Evolutionary conservation across 2,888 invertebrate genomes (phyloP), one percentile per base, ranked within the genome.

Genomic region (Syritta pipiens): DNA sequence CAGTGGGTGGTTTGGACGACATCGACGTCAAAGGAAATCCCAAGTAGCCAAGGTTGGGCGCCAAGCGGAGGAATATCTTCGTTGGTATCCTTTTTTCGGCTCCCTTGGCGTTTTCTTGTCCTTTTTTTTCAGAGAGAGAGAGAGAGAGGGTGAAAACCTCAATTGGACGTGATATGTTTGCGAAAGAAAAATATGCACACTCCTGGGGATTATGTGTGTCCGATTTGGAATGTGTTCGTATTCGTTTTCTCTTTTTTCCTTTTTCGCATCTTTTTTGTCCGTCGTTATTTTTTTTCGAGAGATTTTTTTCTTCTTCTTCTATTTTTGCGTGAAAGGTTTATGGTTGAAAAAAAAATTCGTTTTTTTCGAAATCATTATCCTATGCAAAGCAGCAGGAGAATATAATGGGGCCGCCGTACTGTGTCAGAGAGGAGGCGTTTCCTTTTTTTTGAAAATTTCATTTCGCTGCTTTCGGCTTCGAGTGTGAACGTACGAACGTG

Each of bases 121-220:
- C n/a, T 9, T 7, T n/a, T 5, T 12, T 10, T n/a, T 46, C 14
- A 46, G 48, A 22, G 40, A 24, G 20, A n/a, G 30, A 19, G 24
- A 51, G 1, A 46, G 32, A 22, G n/a, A 9, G 17, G 35, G 59
- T 48, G 5, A 22, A 69, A 69, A 46, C 77, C 77, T 65, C 71
- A 71, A 71, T 72, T 53, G 65, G 22, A 79, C 79, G 79, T 74
- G 79, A 79, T 72, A 60, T 77, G 77, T 55, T 77, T 77, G 72
- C 55, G 35, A 79, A 79, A 48, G 60, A 67, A 72, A 67, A 72
- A 77, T 59, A 44, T 79, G 42, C 72, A 62, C 67, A 67, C 55
- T 79, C 48, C 19, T 55, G 55, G 30, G 60, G 40, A 60, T 72
- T 77, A 53, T 55, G 42, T 53, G 32, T 77, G 63, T 71, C 71